Evolutionary conservation across 2,113 vertebrate genomes (phyloP).

Genomic region (Urocolius indicus): DNA sequence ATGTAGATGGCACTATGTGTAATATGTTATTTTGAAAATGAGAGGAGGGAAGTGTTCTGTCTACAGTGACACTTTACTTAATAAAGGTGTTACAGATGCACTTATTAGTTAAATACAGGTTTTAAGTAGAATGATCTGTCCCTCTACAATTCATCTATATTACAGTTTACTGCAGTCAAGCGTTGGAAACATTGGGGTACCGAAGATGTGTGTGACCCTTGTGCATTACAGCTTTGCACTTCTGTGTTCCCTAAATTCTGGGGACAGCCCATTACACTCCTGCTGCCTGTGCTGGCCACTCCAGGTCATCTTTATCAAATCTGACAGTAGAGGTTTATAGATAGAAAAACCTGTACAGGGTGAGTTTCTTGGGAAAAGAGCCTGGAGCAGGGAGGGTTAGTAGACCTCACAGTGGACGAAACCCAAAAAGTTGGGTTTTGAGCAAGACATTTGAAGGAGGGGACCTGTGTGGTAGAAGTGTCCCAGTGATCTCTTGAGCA

Average conservation of each 20-base stretch:
- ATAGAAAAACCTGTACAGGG: neutral
- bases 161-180: neutral
- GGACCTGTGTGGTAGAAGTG: rapidly evolving
- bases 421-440: neutral
- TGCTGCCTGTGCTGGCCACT: neutral
- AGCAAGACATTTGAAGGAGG: neutral
- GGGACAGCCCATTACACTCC: rapidly evolving
- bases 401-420: neutral
- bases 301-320: rapidly evolving
- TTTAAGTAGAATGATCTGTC: neutral
- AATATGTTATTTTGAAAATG: neutral
- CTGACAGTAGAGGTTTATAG: neutral
- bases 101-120: neutral
- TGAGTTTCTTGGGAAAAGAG: neutral
- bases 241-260: rapidly evolving
- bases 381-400: neutral
- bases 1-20: rapidly evolving
- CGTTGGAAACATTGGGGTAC: neutral
- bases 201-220: neutral
- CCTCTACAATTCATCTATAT: neutral
- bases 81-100: neutral
- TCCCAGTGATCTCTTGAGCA: neutral
- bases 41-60: neutral
- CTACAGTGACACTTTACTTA: neutral
- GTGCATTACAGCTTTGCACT: neutral